These are phyloP conservation scores for Tenodera sinensis DNA, from an alignment of 2,888 invertebrate genomes.

Conservation along the genomic window DNA sequence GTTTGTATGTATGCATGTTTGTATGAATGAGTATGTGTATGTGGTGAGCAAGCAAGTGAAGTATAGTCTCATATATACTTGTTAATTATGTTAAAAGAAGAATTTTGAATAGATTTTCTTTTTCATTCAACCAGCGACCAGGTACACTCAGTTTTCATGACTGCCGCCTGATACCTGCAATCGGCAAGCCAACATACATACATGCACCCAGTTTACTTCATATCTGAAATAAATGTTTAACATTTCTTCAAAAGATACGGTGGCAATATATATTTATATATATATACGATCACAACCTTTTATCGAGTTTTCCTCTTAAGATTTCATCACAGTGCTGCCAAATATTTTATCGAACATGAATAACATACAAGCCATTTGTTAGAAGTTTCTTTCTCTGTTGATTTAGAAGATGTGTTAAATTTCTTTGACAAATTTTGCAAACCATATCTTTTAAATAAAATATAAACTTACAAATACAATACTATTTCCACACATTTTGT, in stretches of 20 bases:
- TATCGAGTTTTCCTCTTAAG: neutral
- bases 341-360: constrained; percentile 10
- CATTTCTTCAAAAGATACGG: constrained; percentile 29
- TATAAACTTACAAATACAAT: constrained; percentile 28
- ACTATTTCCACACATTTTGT: constrained; percentile 24
- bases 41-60: neutral
- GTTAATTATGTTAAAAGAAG: neutral
- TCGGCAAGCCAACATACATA: constrained; percentile 9
- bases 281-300: constrained; percentile 28
- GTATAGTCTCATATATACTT: neutral
- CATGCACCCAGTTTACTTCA: neutral
- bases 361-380: constrained; percentile 25
- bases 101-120: neutral
- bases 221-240: constrained; percentile 21
- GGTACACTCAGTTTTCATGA: constrained; percentile 1
- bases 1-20: neutral
- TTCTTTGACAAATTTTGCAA: constrained; percentile 21
- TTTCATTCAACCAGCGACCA: constrained; percentile 3
- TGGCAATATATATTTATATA: constrained; percentile 18
- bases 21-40: neutral
- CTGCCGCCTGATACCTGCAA: neutral
- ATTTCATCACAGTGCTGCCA: neutral
- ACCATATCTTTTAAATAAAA: constrained; percentile 31
- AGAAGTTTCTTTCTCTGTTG: constrained; percentile 1
- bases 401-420: constrained; percentile 8